Evolutionary conservation across 1,140 invertebrate genomes (phyloP), one percentile per base, ranked within the genome.

Genomic region (Maconellicoccus hirsutus): DNA sequence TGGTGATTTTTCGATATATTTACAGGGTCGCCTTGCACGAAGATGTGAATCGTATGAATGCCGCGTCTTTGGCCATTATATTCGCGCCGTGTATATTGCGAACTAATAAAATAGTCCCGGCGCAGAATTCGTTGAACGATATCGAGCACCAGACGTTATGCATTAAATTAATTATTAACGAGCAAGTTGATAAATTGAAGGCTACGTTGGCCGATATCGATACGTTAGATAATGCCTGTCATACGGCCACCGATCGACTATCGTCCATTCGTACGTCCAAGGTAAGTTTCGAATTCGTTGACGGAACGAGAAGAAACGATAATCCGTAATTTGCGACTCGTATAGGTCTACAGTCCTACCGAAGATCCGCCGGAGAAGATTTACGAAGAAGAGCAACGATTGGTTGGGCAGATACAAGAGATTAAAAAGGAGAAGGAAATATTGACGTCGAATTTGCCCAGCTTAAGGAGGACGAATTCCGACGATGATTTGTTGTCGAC

Each of bases 31-130:
- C 92, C 0, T 81, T 89, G 19, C 87, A 93, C 75, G 93, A 96
- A 81, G 84, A 91, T 33, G 87, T 88, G 71, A 98, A 97, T 80
- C 86, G 92, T 72, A 98, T 98, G 95, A 92, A 88, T 74, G 84
- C 92, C 0, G 91, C 91, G 75, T 91, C 92, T 52, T 80, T 98
- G 70, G 92, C 95, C 19, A 95, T 97, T 74, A 92, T 98, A 61
- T 97, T 97, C 82, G 93, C 94, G 12, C 95, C 95, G 7, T 96
- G 93, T 80, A 90, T 98, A 70, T 81, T 98, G 71, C 83, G 93
- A 69, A 93, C 92, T 33, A 91, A 91, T 79, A 88, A 92, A 78
- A 79, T 86, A 61, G 83, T 94, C 70, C 91, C 92, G 29, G 93
- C 93, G 16, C 94, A 96, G 80, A 93, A 94, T 78, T 91, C 91